Conservation (phyloP, 2,113 vertebrate genomes). For the Tonatia bakeri region DNA sequence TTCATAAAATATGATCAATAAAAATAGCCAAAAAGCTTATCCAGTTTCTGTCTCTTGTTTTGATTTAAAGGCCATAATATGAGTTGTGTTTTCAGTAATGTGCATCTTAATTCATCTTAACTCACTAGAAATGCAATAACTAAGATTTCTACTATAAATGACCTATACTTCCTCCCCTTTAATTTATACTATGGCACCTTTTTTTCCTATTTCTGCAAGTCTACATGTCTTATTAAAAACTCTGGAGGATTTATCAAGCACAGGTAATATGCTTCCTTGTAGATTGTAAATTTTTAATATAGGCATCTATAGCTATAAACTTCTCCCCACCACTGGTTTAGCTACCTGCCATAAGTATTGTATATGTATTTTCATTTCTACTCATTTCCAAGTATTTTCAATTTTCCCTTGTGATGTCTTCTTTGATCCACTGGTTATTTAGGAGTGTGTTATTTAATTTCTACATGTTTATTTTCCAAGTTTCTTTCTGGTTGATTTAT, state of each 20-base stretch:
- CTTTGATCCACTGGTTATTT: not conserved
- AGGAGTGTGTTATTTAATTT: not conserved
- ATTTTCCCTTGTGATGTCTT: not conserved
- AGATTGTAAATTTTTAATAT: not conserved
- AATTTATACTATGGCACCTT: not conserved
- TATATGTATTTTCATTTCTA: not conserved
- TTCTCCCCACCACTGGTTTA: not conserved
- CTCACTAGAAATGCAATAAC: not conserved
- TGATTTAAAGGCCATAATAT: not conserved
- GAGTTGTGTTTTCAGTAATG: not conserved
- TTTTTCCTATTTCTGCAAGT: not conserved
- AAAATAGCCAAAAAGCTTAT: not conserved
- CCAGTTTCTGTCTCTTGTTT: not conserved
- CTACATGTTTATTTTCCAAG: not conserved
- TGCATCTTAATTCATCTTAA: not conserved
- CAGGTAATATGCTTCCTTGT: not conserved
- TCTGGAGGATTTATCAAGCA: not conserved
- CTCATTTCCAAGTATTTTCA: not conserved
- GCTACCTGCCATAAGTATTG: not conserved
- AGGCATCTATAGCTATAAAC: not conserved
- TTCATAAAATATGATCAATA: not conserved
- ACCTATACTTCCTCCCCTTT: not conserved
- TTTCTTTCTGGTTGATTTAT: not conserved
- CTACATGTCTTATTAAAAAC: not conserved
- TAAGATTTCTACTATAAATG: not conserved